Percentiles rank a stretch among this genome's conserved stretches.
These are phyloP conservation scores for Scalopus aquaticus DNA, from an alignment of 2,113 vertebrate species.

Conservation along the genomic window DNA sequence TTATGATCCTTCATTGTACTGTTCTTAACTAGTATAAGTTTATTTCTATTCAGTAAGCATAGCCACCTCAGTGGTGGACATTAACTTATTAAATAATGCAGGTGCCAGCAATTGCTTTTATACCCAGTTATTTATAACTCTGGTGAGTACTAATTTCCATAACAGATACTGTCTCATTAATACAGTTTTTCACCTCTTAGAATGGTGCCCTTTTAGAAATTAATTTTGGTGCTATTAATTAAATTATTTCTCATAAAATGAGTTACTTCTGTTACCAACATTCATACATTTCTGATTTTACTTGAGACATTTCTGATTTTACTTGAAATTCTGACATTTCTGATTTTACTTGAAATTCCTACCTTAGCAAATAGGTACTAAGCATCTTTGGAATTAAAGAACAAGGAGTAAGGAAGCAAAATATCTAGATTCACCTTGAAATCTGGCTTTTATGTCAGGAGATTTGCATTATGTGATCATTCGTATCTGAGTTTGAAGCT, in stretches of 20 bases:
- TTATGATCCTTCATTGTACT: neutral
- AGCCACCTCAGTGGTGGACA: neutral
- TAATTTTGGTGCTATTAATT: neutral
- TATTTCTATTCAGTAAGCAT: neutral
- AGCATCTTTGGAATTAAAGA: neutral
- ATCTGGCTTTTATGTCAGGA: neutral
- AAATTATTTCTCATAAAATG: neutral
- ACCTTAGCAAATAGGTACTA: neutral
- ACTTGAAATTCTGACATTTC: no score
- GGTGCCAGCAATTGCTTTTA: conserved; percentile 43
- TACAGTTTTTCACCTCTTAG: neutral
- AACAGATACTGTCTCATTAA: neutral
- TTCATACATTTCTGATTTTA: conserved; percentile 26
- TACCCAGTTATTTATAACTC: conserved; percentile 58
- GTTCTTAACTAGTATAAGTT: neutral
- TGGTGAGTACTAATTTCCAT: neutral
- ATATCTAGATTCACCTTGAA: neutral
- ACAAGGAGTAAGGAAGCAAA: neutral
- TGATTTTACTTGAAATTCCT: neutral
- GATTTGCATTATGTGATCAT: neutral
- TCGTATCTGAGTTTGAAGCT: neutral
- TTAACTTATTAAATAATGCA: neutral
- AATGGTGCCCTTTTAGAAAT: neutral
- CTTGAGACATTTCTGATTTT: neutral
- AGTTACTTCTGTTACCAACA: neutral